Percentiles rank a stretch among this genome's conserved stretches.
phyloP scores from a whole-genome alignment of 2,113 vertebrate species.

The Axis porcinus region DNA sequence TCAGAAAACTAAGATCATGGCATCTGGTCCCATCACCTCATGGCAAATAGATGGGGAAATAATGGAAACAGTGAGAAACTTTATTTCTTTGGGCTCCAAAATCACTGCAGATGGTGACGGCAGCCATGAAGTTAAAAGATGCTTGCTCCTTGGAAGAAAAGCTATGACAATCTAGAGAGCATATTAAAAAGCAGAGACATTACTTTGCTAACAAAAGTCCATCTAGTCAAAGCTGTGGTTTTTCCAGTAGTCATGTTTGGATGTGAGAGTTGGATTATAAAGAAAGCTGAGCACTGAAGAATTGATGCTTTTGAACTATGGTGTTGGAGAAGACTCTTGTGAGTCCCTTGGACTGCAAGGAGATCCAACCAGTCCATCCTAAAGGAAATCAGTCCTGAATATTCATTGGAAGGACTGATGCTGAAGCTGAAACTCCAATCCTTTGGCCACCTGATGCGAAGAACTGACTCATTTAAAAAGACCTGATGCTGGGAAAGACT shows the following conservation, averaged over 20 bases:
- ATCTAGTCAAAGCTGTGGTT: background rate
- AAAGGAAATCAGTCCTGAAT: background rate
- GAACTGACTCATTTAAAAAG: background rate
- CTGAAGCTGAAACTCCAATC: background rate
- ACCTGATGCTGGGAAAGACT: background rate
- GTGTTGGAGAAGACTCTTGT: background rate
- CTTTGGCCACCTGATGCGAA: background rate
- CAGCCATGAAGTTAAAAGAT: background rate
- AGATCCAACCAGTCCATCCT: background rate
- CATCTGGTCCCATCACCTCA: background rate
- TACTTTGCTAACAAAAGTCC: background rate
- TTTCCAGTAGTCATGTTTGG: background rate
- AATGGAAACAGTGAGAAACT: background rate
- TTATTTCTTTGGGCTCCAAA: background rate
- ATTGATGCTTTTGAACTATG: background rate
- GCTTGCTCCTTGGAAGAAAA: background rate
- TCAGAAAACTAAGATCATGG: background rate
- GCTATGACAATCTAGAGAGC: background rate
- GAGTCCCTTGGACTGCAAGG: background rate
- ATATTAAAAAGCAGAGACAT: background rate
- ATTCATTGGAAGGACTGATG: background rate
- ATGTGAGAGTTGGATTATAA: background rate
- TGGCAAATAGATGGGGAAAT: background rate
- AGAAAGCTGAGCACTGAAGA: background rate
- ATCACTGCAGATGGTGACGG: background rate